Evolutionary conservation across 2,888 invertebrate genomes (phyloP).

Genomic region (Pachycephus smyrnensis): DNA sequence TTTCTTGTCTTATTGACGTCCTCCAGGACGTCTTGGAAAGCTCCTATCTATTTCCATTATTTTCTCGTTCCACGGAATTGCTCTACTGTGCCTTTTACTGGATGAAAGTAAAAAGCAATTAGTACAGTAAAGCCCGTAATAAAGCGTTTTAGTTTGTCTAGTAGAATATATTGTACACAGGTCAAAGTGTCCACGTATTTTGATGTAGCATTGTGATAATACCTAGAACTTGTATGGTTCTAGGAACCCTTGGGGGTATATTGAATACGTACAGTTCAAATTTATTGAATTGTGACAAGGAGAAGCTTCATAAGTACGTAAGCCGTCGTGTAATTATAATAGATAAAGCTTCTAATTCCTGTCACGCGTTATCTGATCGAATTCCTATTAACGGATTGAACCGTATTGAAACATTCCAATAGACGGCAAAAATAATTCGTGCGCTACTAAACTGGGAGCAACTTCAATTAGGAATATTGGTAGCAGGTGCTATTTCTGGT

Average conservation of each 20-base stretch:
- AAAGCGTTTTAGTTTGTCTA: neutral
- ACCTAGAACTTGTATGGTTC: neutral
- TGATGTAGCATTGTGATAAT: neutral
- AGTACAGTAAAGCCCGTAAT: neutral
- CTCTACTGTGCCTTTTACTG: neutral
- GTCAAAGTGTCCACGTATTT: neutral
- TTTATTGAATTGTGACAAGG: neutral
- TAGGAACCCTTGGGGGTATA: neutral
- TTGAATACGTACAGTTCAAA: neutral
- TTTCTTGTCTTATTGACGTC: neutral
- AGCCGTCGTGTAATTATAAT: neutral
- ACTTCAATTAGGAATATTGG: slow-evolving; percentile 7
- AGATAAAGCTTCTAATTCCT: neutral
- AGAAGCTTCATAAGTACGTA: neutral
- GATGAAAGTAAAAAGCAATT: neutral
- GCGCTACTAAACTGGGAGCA: neutral
- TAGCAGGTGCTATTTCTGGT: neutral
- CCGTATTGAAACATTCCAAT: neutral
- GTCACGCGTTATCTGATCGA: neutral
- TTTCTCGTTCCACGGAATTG: neutral
- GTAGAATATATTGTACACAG: neutral
- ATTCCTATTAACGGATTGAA: neutral
- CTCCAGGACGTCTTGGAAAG: neutral
- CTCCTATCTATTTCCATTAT: neutral
- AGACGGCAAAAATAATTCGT: neutral